Evolutionary conservation across 2,113 vertebrate genomes (phyloP).

Genomic region (Psophia crepitans): DNA sequence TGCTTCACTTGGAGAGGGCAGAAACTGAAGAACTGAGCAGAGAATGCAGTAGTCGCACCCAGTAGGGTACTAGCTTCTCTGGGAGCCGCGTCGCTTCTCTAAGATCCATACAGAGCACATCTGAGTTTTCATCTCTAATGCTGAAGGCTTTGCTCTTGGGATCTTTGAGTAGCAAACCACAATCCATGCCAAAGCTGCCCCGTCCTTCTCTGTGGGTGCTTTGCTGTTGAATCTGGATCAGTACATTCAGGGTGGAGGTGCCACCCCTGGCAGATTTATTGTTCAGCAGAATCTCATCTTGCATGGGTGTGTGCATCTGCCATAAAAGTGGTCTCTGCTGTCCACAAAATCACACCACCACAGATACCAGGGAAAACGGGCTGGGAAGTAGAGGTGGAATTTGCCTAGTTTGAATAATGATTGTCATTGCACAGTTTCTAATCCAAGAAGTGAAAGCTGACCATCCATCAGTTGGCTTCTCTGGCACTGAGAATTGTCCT

Average conservation of each 20-base stretch:
- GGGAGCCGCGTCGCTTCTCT: background rate
- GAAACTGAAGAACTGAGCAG: background rate
- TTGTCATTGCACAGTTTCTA: background rate
- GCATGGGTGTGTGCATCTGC: background rate
- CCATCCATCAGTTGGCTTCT: background rate
- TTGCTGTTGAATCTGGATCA: background rate
- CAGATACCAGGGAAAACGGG: background rate
- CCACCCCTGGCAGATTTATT: background rate
- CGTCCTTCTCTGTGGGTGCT: background rate
- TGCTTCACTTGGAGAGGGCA: background rate
- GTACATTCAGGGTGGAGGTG: background rate
- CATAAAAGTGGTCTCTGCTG: background rate
- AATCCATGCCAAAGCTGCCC: background rate
- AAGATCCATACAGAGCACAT: background rate
- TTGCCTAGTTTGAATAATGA: background rate
- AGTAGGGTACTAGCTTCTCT: background rate
- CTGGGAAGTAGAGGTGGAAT: background rate
- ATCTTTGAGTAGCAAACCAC: background rate
- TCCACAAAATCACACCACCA: background rate
- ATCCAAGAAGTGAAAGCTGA: background rate
- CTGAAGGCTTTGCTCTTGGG: background rate
- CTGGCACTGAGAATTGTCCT: background rate
- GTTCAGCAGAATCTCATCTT: background rate
- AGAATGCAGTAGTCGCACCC: background rate
- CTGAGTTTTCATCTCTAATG: background rate